Conservation (phyloP, 2,113 vertebrate species). For the Zosterops pallidus region DNA sequence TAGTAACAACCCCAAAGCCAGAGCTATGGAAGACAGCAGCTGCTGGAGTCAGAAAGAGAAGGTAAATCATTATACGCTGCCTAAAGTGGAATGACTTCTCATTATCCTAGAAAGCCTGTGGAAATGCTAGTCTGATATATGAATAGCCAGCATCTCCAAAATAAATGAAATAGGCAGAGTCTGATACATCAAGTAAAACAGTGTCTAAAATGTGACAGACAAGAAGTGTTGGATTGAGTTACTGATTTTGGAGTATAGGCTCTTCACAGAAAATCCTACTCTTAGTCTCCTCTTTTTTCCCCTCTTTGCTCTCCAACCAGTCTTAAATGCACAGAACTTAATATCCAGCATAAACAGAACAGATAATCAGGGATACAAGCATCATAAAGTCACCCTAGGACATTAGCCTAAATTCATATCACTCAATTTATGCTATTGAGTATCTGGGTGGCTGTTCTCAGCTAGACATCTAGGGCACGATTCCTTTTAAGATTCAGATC, state of each 20-base stretch:
- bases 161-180: background rate
- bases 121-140: background rate
- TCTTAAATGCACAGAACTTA: background rate
- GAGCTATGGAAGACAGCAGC: background rate
- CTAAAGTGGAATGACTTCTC: background rate
- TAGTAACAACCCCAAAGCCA: background rate
- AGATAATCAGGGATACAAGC: background rate
- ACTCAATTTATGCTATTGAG: background rate
- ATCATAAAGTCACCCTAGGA: background rate
- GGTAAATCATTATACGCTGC: background rate
- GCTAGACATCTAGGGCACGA: background rate
- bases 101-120: background rate
- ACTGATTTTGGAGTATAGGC: background rate
- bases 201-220: background rate
- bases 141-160: background rate
- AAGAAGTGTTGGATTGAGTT: background rate
- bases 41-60: background rate
- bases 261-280: background rate
- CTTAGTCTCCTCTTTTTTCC: background rate
- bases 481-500: background rate
- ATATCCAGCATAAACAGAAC: background rate
- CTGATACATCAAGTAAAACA: background rate
- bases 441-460: background rate
- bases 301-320: background rate
- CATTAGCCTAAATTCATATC: background rate